Base-by-base conservation (phyloP, 2,113 vertebrate species). In the Burhinus oedicnemus region DNA sequence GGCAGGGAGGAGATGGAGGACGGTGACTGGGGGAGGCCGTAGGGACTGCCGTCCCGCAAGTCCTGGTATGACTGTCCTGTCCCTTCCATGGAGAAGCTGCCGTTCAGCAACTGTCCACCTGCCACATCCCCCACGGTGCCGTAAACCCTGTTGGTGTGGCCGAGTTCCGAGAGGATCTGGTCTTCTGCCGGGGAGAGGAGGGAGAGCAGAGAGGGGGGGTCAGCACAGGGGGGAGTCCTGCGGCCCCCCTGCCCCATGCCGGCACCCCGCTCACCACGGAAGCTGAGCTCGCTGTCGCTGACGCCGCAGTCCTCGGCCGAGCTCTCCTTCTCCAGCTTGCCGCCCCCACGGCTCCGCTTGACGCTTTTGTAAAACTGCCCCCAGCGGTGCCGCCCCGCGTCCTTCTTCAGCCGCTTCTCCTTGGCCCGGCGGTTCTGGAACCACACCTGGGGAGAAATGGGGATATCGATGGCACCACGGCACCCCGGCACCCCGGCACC, bases 271-370 rank as follows among this genome's bases (percentile, higher is more conserved):
- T 94, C 97, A 99, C 99, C 99, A 97, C 99, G 98, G 98, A 99
- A 99, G 98, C 99, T 99, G 89, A 99, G 98, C 94, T 99, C 99
- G 52, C 99, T 99, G 98, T 99, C 99, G n/a, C 99, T 99, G 86
- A 99, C 98, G 18, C 99, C 99, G 42, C 99, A 99, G 66, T 99
- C 99, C 81, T 99, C 99, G 0, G 99, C 99, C 0, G 99, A 99
- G 94, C 99, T 99, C 97, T 99, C 99, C 96, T 99, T 99, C 97
- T 99, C 99, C 74, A 98, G 98, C 93, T 99, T 99, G 62, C 98
- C 95, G 14, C 98, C 97, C 7, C 98, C 99, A 9, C 99, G 98
- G 97, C 95, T 99, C 91, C 99, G 98, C 97, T 99, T 99, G 47
- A 99, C 99, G 4, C 98, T 99, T 98, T 99, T 99, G 83, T 99